Evolutionary conservation across 2,797 vertebrate genomes (phyloP), one percentile per base, ranked within the genome.

Genomic region (Mormyrops boulengeri): DNA sequence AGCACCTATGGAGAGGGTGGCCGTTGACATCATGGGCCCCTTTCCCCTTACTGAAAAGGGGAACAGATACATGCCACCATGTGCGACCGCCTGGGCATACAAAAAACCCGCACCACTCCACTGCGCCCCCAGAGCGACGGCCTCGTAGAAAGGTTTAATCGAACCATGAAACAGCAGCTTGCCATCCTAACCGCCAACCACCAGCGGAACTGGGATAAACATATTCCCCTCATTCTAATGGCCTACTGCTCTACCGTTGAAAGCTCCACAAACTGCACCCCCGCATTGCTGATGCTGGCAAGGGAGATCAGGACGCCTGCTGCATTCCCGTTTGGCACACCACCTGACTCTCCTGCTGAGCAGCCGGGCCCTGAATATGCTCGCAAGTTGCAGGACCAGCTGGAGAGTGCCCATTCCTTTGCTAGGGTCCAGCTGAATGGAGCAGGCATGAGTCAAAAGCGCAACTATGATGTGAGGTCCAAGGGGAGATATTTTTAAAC

Each of bases 341-440:
- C 90, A 0, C 90, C 90, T 1, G 85, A 90, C 19, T 3, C 49
- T n/a, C 89, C 57, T 3, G 26, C 4, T 7, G 38, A 26, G 2
- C 47, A 86, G 0, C 85, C 88, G 1, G 90, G 91, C 0, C 85
- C 30, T 0, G 88, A 92, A 12, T 90, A 89, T 44, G 89, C 77
- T 1, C 47, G 88, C 9, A 84, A n/a, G 4, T 90, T 91, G 14
- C 90, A 91, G 82, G 91, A 92, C 12, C 1, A 22, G 0, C 22
- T 91, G 11, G 87, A 93, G 6, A 60, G 87, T 2, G 62, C 91
- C 1, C 86, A 91, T 26, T 6, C 30, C 1, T 91, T 90, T 80
- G 89, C 90, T 49, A n/a, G 53, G 17, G 34, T 22, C 12, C 34
- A 87, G 12, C 53, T 87, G 0, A 9, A 12, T 17, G 82, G 44